These are phyloP conservation scores for Druon quercuslanigerum DNA, from an alignment of 1,140 invertebrate genomes.

Conservation along the genomic window DNA sequence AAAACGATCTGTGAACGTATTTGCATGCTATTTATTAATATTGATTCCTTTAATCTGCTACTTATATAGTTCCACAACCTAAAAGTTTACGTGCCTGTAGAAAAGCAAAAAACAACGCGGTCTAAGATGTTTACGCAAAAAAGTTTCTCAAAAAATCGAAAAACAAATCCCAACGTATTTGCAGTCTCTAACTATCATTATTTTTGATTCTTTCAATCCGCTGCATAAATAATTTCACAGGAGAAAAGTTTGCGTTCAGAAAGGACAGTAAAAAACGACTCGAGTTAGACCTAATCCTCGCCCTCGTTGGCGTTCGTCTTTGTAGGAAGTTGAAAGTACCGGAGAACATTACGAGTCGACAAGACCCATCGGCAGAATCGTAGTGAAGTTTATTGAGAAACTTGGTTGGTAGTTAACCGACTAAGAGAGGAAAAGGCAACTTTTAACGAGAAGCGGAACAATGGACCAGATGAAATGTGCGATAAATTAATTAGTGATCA, in stretches of 20 bases:
- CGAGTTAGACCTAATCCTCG: conserved; percentile 1
- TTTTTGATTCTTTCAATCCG: background rate
- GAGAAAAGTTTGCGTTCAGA: background rate
- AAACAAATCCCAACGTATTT: too few species aligned
- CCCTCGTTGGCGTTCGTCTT: background rate
- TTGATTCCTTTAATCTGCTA: background rate
- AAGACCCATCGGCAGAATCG: conserved; percentile 14
- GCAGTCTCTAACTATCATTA: too few species aligned
- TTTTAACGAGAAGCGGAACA: background rate
- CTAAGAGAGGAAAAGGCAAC: conserved; percentile 5
- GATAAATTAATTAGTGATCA: conserved; percentile 2
- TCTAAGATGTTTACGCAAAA: too few species aligned
- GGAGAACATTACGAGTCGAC: conserved; percentile 26
- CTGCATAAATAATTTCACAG: background rate
- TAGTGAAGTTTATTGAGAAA: conserved; percentile 26
- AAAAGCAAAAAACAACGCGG: too few species aligned
- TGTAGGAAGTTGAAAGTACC: conserved; percentile 4
- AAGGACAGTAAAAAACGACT: background rate
- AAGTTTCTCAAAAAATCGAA: too few species aligned
- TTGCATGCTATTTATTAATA: too few species aligned
- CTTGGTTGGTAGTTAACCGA: conserved; percentile 4
- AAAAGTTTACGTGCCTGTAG: too few species aligned
- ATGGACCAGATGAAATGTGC: background rate
- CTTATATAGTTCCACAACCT: background rate
- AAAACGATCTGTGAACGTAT: too few species aligned